Evolutionary conservation across 2,888 invertebrate species (phyloP).

Genomic region (Rhingia rostrata): DNA sequence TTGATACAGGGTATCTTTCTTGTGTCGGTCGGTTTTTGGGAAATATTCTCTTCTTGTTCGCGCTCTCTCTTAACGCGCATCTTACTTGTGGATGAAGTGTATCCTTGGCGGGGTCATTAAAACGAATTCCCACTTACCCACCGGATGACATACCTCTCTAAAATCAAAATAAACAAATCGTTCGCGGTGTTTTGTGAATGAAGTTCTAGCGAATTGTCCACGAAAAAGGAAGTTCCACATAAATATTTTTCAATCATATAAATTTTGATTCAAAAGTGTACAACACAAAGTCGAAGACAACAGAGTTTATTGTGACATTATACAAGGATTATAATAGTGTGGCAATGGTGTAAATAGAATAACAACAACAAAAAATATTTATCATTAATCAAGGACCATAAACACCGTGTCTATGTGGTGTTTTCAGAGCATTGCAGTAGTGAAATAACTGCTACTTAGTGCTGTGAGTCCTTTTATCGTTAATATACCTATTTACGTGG

Average conservation of each 20-base stretch:
- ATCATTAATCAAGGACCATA: constrained; percentile 28
- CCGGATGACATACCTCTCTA: constrained; percentile 46
- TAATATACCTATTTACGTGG: constrained; percentile 28
- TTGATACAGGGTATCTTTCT: constrained; percentile 43
- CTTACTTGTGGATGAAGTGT: constrained; percentile 57
- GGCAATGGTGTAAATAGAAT: constrained; percentile 56
- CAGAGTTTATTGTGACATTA: constrained; percentile 38
- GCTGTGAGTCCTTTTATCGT: constrained; percentile 50
- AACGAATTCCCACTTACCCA: constrained; percentile 48
- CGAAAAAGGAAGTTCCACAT: not conserved
- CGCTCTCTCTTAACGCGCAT: constrained; percentile 56
- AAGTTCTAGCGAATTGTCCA: constrained; percentile 6
- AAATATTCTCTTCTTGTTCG: constrained; percentile 69
- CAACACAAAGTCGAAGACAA: not conserved
- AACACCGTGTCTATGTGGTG: constrained; percentile 21
- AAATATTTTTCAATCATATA: not conserved
- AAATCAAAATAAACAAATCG: constrained; percentile 69
- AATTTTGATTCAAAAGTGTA: constrained; percentile 5
- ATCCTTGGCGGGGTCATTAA: constrained; percentile 64
- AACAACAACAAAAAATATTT: not conserved
- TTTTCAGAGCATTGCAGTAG: constrained; percentile 41
- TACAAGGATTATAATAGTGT: constrained; percentile 47
- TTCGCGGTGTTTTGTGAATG: constrained; percentile 48
- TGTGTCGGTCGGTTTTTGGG: constrained; percentile 41
- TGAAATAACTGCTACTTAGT: constrained; percentile 49